Conservation (phyloP, 2,113 vertebrate genomes). For the Tyrannus savana region DNA sequence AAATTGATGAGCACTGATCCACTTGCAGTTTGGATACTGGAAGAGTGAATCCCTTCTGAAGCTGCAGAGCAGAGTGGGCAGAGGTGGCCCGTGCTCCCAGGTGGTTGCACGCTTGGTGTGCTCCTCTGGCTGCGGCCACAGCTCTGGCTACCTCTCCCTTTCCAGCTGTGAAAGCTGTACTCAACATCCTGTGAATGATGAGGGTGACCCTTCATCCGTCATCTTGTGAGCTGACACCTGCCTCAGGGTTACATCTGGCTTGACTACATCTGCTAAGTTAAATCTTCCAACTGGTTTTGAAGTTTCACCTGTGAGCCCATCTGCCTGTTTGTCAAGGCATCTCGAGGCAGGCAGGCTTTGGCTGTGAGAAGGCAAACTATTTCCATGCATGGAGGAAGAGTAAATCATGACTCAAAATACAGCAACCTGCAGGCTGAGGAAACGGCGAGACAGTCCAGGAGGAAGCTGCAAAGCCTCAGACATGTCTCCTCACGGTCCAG, state of each 20-base stretch:
- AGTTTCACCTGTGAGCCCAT: not conserved
- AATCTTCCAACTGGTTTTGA: not conserved
- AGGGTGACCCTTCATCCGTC: not conserved
- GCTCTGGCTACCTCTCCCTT: not conserved
- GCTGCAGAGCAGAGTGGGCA: not conserved
- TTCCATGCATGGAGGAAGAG: not conserved
- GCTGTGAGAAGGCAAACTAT: not conserved
- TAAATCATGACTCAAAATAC: not conserved
- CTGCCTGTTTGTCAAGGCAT: not conserved
- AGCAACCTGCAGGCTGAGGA: not conserved
- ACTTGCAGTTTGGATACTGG: not conserved
- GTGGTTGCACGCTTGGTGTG: fast-evolving
- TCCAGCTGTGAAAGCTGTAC: not conserved
- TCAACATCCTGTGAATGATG: not conserved
- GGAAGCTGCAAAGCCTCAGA: not conserved
- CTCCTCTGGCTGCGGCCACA: not conserved
- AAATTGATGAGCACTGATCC: fast-evolving
- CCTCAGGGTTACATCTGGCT: not conserved
- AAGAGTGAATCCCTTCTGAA: not conserved
- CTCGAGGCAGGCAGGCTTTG: not conserved
- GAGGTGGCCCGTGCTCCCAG: fast-evolving
- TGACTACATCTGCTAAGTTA: not conserved
- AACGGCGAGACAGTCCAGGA: not conserved
- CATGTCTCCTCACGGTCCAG: not conserved
- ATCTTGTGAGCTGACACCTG: not conserved